Evolutionary conservation across 2,113 vertebrate genomes (phyloP).

Genomic region (Ammodytes dubius): DNA sequence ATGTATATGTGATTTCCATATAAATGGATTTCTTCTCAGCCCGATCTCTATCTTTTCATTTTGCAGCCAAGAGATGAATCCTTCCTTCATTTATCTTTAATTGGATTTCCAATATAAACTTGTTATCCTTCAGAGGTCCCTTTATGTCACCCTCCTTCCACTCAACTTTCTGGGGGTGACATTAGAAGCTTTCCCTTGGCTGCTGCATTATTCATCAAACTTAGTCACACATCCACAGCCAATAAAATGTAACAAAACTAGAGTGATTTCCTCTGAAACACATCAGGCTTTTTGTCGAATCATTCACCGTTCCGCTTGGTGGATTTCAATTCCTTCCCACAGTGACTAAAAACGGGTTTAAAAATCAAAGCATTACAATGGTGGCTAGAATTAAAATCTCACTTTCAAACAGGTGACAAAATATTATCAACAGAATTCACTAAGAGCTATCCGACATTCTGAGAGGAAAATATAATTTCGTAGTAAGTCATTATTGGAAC

Average conservation of each 20-base stretch:
- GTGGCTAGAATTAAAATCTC: background rate
- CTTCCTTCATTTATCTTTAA: constrained; percentile 77
- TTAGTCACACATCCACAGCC: constrained; percentile 34
- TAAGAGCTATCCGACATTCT: background rate
- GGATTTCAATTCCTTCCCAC: constrained; percentile 39
- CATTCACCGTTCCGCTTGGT: constrained; percentile 13
- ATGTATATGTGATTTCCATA: constrained; percentile 69
- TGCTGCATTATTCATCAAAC: constrained; percentile 73
- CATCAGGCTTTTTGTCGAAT: constrained; percentile 13
- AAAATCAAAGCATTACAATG: constrained; percentile 9
- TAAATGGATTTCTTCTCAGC: constrained; percentile 59
- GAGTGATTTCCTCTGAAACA: constrained; percentile 41
- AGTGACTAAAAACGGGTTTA: background rate
- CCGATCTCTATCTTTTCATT: constrained; percentile 58
- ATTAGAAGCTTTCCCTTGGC: constrained; percentile 56
- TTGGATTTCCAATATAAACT: constrained; percentile 75
- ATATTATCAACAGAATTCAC: background rate
- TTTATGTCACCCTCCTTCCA: constrained; percentile 45
- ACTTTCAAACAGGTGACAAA: background rate
- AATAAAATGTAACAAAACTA: constrained; percentile 52
- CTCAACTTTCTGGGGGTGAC: constrained; percentile 68
- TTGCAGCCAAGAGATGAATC: constrained; percentile 61
- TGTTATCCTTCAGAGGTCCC: constrained; percentile 61
- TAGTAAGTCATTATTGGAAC: background rate
- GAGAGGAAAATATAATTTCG: no score